Percentiles rank a stretch among this genome's conserved stretches.
These are phyloP conservation scores for Catharus bicknelli DNA, from an alignment of 2,113 vertebrate species.

Conservation along the genomic window DNA sequence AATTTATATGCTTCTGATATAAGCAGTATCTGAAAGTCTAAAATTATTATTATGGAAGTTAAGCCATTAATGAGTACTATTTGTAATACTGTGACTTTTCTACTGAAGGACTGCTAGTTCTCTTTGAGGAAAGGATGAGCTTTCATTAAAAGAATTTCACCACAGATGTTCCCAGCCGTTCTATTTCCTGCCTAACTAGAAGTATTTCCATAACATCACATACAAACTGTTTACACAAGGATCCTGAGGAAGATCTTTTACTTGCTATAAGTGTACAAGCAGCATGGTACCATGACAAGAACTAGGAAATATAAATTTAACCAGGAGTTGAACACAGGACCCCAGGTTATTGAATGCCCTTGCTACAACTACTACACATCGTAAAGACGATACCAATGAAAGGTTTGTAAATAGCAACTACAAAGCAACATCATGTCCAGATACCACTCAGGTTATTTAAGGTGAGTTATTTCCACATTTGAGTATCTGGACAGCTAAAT, in stretches of 20 bases:
- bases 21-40: background rate
- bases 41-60: background rate
- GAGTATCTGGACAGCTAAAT: background rate
- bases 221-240: background rate
- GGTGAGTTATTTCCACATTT: background rate
- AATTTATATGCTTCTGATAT: background rate
- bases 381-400: background rate
- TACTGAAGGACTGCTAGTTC: background rate
- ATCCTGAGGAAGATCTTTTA: background rate
- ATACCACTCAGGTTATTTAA: slow-evolving; percentile 10
- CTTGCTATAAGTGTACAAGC: background rate
- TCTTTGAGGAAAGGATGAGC: background rate
- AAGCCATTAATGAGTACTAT: background rate
- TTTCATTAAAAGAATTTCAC: background rate
- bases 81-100: background rate
- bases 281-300: background rate
- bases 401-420: background rate
- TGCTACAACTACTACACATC: background rate
- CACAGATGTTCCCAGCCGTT: background rate
- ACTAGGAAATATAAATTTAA: background rate
- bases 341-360: background rate
- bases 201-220: slow-evolving; percentile 2
- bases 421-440: background rate
- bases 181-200: background rate
- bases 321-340: background rate